Evolutionary conservation across 1,140 invertebrate genomes (phyloP), one percentile per base, ranked within the genome.

Genomic region (Dendrolimus kikuchii): DNA sequence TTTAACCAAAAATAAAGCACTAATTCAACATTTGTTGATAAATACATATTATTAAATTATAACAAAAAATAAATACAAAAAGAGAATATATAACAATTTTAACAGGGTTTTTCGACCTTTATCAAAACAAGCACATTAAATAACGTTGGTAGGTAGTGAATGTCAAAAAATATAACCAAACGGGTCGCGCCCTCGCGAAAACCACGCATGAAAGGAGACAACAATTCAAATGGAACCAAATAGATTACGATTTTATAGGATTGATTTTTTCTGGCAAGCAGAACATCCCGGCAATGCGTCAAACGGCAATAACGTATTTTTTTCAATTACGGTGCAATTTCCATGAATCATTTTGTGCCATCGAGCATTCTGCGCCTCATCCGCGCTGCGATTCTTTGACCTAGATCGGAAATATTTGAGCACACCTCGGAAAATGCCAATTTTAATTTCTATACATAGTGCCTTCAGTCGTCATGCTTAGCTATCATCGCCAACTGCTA

Each of bases 291-390:
- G 66, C 61, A 60, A 79, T 74, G 66, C 71, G 68, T 79, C 76
- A 77, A 75, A 71, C 58, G 59, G 66, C 70, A 74, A 77, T 80
- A 77, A 77, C 67, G 76, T 76, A 72, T 77, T 80, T 80, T 79
- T 77, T 80, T 71, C 77, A 80, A 77, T 80, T 80, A 77, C 70
- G 43, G 51, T 67, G 68, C 76, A 79, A 77, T 77, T 76, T 69
- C 67, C 64, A 75, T 77, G 71, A 77, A 77, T 77, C 76, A 77
- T 72, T 66, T 70, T 65, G 62, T 63, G 59, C 63, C 65, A 64
- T 46, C 65, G 66, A 73, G 64, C 66, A 68, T 68, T 68, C 62
- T 62, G 53, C 57, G 49, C 53, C 52, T 53, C 57, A 51, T 51
- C 52, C 61, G 23, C 23, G 60, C 51, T 63, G 57, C 63, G 51